Percentiles rank a stretch among this genome's conserved stretches.
phyloP scores from a whole-genome alignment of 2,113 vertebrate genomes.

The Ctenomys sociabilis region DNA sequence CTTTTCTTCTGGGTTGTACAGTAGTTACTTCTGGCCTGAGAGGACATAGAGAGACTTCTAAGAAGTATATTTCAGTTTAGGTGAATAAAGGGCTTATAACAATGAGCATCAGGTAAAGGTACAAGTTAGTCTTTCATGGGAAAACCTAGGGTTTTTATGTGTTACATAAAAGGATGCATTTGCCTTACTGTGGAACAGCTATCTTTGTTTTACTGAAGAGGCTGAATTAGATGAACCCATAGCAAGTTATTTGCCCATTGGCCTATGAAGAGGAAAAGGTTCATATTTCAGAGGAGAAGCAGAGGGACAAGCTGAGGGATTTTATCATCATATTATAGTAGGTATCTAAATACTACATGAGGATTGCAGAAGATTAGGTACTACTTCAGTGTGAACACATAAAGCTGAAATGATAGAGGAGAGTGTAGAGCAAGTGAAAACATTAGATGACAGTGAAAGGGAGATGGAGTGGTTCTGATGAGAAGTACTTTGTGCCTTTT shows the following conservation, averaged over 20 bases:
- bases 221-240: background rate
- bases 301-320: background rate
- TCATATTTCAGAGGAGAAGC: background rate
- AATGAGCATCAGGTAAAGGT: background rate
- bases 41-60: background rate
- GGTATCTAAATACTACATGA: background rate
- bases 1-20: background rate
- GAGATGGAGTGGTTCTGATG: background rate
- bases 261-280: background rate
- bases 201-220: background rate
- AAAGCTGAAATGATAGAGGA: slow-evolving; percentile 37
- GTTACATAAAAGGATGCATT: background rate
- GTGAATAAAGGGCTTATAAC: background rate
- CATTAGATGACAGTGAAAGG: background rate
- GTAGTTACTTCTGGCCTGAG: background rate
- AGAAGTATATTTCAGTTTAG: background rate
- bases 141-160: background rate
- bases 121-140: background rate
- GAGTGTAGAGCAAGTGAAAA: background rate
- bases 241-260: background rate
- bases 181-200: background rate
- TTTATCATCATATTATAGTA: background rate
- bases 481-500: background rate
- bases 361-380: background rate
- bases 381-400: background rate